These are phyloP conservation scores for Pseudochromis fuscus DNA, from an alignment of 2,797 vertebrate species.

Conservation along the genomic window DNA sequence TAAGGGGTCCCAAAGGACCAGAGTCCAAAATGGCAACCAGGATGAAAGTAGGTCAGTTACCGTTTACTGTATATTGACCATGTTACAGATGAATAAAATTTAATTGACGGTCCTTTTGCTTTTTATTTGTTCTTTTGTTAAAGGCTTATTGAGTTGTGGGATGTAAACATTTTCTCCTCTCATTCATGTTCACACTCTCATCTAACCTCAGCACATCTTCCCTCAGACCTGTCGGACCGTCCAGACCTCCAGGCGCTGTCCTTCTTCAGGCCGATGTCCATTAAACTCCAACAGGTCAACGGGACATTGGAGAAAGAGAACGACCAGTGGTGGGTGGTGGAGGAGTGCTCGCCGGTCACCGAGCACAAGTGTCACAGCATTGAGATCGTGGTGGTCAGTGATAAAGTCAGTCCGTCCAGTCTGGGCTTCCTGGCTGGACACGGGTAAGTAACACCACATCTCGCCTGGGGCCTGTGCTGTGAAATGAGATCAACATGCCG, in stretches of 20 bases:
- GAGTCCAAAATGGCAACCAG: slow-evolving; percentile 81
- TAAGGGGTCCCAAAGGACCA: slow-evolving; percentile 78
- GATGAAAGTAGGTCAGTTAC: slow-evolving; percentile 70
- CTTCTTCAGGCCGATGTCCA: slow-evolving; percentile 85
- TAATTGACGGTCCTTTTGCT: background rate
- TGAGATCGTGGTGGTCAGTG: slow-evolving; percentile 84
- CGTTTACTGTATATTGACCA: background rate
- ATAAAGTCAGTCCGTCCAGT: slow-evolving; percentile 90
- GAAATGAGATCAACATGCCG: too few species aligned
- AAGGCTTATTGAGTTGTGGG: background rate
- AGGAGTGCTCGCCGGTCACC: slow-evolving; percentile 79
- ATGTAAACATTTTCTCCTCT: too few species aligned
- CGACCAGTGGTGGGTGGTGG: slow-evolving; percentile 86
- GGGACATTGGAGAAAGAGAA: slow-evolving; percentile 34
- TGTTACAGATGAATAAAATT: background rate
- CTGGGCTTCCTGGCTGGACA: slow-evolving; percentile 88
- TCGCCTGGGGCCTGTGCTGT: background rate
- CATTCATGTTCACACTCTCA: background rate
- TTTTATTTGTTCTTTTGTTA: background rate
- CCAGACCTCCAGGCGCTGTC: slow-evolving; percentile 69
- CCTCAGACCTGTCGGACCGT: slow-evolving; percentile 70
- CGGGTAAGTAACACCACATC: slow-evolving; percentile 74
- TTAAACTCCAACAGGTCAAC: slow-evolving; percentile 78
- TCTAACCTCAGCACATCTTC: background rate
- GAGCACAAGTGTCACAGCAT: slow-evolving; percentile 80